Conservation (phyloP, 2,113 vertebrate genomes). For the Sorex fumeus region DNA sequence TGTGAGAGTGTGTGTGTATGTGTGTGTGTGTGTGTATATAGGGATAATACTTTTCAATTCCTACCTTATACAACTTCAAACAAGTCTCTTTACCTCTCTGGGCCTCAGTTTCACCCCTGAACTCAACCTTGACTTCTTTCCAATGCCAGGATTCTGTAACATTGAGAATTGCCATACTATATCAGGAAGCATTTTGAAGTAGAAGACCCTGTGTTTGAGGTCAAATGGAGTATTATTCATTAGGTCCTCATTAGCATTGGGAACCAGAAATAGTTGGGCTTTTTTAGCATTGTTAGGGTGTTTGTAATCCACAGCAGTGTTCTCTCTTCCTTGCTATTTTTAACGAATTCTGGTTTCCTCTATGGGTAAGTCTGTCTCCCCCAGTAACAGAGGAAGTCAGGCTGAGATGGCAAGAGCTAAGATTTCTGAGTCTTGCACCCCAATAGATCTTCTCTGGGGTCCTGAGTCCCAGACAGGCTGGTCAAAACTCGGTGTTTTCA, state of each 20-base stretch:
- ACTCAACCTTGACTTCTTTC: neutral
- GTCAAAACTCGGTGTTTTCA: neutral
- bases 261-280: conserved; percentile 61
- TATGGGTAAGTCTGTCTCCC: conserved; percentile 52
- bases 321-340: conserved; percentile 76
- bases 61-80: neutral
- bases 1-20: too few relatives aligned
- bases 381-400: conserved; percentile 71
- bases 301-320: conserved; percentile 46
- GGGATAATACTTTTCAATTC: neutral
- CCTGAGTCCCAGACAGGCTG: neutral
- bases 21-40: too few relatives aligned
- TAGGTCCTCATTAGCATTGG: conserved; percentile 54
- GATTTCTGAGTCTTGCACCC: conserved; percentile 16
- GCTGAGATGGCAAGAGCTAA: neutral
- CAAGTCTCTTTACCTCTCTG: neutral
- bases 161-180: neutral
- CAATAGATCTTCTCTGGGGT: neutral
- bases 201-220: neutral
- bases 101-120: neutral
- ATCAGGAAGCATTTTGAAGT: neutral
- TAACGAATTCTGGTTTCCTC: conserved; percentile 79
- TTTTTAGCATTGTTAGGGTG: neutral
- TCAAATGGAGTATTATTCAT: neutral
- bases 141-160: neutral